phyloP scores from a whole-genome alignment of 2,113 vertebrate species.

The Antechinus stuartii region DNA sequence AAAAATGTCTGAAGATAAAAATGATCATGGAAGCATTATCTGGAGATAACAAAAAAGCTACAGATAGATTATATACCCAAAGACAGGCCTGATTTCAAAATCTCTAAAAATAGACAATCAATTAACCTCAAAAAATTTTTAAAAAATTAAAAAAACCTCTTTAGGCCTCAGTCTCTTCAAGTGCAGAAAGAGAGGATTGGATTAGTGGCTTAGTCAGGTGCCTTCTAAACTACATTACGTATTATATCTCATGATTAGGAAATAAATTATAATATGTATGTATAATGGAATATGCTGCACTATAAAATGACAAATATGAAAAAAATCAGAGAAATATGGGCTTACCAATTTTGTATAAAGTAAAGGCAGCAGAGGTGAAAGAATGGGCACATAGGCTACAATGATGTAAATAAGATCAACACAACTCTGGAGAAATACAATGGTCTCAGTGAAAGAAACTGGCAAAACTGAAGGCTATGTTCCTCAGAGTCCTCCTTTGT shows the following conservation, averaged over 20 bases:
- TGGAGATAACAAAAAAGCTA: background rate
- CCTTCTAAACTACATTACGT: background rate
- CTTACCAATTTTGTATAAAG: background rate
- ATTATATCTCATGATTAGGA: background rate
- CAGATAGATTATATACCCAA: background rate
- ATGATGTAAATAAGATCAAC: background rate
- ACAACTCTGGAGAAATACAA: background rate
- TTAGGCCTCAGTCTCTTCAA: background rate
- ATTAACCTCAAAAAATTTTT: background rate
- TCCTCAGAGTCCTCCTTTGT: background rate
- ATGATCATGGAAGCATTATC: background rate
- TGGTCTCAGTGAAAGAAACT: background rate
- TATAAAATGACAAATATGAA: background rate
- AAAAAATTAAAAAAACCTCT: background rate
- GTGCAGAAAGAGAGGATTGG: background rate
- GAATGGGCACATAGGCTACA: background rate
- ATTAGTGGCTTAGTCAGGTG: background rate
- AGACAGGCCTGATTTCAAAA: background rate
- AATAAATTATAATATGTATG: background rate
- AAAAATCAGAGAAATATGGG: background rate
- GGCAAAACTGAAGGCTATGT: background rate
- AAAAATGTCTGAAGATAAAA: background rate
- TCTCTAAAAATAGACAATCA: background rate
- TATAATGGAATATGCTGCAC: background rate
- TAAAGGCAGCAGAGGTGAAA: background rate